Base-by-base conservation (phyloP, 2,888 invertebrate species). In the Podotricha telesiphe region DNA sequence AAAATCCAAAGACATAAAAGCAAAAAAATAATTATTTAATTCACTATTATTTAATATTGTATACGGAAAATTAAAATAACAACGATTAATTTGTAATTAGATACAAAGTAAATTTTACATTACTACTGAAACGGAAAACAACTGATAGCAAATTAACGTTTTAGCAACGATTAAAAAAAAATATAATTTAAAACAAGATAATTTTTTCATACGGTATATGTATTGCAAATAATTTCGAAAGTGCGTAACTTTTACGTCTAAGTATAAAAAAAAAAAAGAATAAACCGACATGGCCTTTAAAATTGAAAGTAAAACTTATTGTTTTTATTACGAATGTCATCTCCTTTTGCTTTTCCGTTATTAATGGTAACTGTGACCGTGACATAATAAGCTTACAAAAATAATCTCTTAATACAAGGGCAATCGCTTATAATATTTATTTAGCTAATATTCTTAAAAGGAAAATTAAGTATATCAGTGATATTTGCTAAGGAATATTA, bases 321-420 rank as follows among this genome's bases (percentile, higher is more conserved):
- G 59, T 59, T 59, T 6, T 42, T 11, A 11, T 28, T 45, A 13
- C 22, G 45, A 59, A 45, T 45, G 42, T 22, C 15, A 59, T 59
- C 59, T 59, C 59, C 22, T 45, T 59, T 45, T 59, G 22, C 22
- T 59, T 59, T 22, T 45, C 20, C 22, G 8, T 11, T 45, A 59
- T 59, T 28, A 50, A 66, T 58, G 37, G 40, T 28, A 13, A 3
- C 17, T 50, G 28, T 59, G 59, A 17, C 66, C 66, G 42, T 59
- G 66, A 59, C 66, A 66, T 59, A 22, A 51, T 50, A 51, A 19
- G 40, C 40, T 50, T 59, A 59, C 58, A 40, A 50, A 59, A 66
- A 40, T 59, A 22, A 22, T 50, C 40, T 37, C 37, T 58, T 64
- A 19, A 17, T 17, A 40, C 58, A 66, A 40, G 58, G 48, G 40